Conservation (phyloP, 2,888 invertebrate genomes). For the Corbicula japonica region DNA sequence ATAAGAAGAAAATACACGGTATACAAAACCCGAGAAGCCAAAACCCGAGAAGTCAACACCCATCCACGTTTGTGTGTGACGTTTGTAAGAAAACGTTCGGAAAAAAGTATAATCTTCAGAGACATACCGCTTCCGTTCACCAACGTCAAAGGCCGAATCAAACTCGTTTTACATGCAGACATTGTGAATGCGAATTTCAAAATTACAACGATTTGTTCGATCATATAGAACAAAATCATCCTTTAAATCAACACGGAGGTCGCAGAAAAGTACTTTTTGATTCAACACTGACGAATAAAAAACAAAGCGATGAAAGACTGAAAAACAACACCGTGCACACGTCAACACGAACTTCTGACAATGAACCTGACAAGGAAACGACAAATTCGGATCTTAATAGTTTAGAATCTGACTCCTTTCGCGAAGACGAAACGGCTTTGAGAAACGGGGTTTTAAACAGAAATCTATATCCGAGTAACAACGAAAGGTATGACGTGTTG, state of each 20-base stretch:
- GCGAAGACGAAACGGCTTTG: conserved; percentile 29
- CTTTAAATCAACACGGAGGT: conserved; percentile 19
- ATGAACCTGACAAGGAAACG: too few species aligned
- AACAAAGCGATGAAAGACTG: not conserved
- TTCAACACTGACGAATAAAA: too few species aligned
- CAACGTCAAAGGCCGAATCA: not conserved
- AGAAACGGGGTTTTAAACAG: conserved; percentile 23
- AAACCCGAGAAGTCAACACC: not conserved
- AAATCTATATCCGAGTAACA: conserved; percentile 31
- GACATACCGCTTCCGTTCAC: not conserved
- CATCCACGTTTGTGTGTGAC: not conserved
- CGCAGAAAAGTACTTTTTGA: not conserved
- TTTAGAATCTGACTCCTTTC: not conserved
- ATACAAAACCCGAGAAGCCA: not conserved
- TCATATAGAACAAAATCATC: conserved; percentile 1
- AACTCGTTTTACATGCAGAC: conserved; percentile 10
- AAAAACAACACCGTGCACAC: not conserved
- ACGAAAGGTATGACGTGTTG: conserved; percentile 44
- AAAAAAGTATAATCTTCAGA: conserved; percentile 4
- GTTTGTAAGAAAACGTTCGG: not conserved
- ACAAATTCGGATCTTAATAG: not conserved
- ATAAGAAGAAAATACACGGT: conserved; percentile 6
- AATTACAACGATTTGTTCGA: conserved; percentile 13
- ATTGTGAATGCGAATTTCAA: not conserved
- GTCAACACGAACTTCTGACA: not conserved